Base-by-base conservation (phyloP, 2,797 vertebrate genomes). In the Pelochelys cantorii region DNA sequence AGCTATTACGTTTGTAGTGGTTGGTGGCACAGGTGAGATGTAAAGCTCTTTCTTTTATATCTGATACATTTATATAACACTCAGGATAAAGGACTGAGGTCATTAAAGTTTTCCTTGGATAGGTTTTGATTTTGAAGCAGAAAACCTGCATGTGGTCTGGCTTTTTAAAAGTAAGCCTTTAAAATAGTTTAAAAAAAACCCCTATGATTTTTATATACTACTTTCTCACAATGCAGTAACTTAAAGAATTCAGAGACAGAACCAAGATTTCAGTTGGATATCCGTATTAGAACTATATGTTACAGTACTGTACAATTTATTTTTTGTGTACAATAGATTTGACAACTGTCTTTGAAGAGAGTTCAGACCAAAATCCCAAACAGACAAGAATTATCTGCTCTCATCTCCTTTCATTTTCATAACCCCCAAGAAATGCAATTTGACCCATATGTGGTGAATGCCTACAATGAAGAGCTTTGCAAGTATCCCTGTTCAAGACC, bases 401-500 rank as follows among this genome's bases (percentile, higher is more conserved):
- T 3, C 5, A 4, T 31, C 54, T 22, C 11, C 86, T 86, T 0
- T 3, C 81, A 89, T 90, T 85, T 27, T 55, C 34, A 42, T 11
- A 68, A 34, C 8, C 65, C n/a, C 31, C n/a, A 68, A 57, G 90
- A 88, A 7, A 37, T 0, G 0, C 34, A 15, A 3, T 82, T 79
- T 93, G 14, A 17, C 31, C n/a, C 7, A 2, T 42, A 5, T 23
- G 12, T 0, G 0, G 1, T 59, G 7, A 54, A 37, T 92, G 85
- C 89, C n/a, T 59, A 54, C 59, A 79, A 34, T 68, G 13, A 80
- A 90, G 89, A 23, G 17, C 65, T 93, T 87, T 74, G 1, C 59
- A 74, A 83, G 53, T 23, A 8, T 4, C 37, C 29, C 23, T 86
- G 1, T 52, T 83, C 0, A 0, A 20, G 27, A 79, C 60, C 22